Conservation (phyloP, 1,140 invertebrate species). For the Melitaea cinxia region DNA sequence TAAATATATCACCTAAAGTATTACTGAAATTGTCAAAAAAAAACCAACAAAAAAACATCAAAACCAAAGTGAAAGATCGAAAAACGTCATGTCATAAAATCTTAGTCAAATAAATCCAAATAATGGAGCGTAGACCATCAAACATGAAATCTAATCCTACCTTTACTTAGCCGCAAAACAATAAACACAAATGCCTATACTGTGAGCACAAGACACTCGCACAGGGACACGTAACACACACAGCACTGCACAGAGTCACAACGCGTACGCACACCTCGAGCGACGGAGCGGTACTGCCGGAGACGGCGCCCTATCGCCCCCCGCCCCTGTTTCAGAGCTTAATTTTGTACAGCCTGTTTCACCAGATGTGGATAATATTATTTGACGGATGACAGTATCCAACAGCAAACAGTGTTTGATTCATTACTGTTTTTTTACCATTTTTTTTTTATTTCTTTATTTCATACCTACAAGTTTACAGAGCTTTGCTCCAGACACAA, state of each 20-base stretch:
- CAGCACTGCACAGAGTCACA: conserved; percentile 32
- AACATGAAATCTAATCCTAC: conserved; percentile 4
- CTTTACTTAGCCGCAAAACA: not conserved
- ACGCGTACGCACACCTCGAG: conserved; percentile 1
- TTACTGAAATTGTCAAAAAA: too few species aligned
- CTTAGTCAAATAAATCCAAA: too few species aligned
- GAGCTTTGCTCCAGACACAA: too few species aligned
- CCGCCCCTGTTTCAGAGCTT: conserved; percentile 18
- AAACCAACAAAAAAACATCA: too few species aligned
- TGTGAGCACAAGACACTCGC: conserved; percentile 4
- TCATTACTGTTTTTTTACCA: too few species aligned
- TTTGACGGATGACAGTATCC: too few species aligned
- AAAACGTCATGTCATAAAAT: not conserved
- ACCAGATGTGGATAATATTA: conserved; percentile 11
- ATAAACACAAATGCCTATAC: conserved; percentile 6
- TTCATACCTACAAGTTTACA: too few species aligned
- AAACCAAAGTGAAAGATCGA: not conserved
- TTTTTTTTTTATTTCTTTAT: too few species aligned
- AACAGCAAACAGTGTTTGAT: too few species aligned
- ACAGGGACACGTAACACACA: conserved; percentile 39
- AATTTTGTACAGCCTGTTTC: conserved; percentile 18
- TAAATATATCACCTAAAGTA: too few species aligned
- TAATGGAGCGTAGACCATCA: too few species aligned
- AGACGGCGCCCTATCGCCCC: conserved; percentile 38
- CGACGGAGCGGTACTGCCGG: conserved; percentile 43